Evolutionary conservation across 2,888 invertebrate genomes (phyloP).

Genomic region (Serripes groenlandicus): DNA sequence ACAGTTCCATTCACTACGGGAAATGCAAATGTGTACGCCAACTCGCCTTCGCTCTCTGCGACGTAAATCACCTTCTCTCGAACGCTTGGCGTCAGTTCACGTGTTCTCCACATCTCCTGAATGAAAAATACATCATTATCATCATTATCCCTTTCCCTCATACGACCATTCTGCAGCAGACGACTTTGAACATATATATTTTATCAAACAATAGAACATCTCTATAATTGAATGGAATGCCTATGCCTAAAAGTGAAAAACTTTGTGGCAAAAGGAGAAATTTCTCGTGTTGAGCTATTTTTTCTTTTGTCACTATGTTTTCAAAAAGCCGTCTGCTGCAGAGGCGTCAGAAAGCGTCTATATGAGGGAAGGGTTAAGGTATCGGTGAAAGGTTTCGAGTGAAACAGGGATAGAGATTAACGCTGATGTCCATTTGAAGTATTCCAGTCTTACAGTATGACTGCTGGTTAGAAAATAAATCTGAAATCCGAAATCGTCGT

Average conservation of each 20-base stretch:
- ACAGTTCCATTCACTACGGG: conserved; percentile 35
- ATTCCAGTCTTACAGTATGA: no score
- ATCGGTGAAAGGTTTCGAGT: no score
- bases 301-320: not conserved
- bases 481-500: no score
- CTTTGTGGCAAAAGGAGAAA: not conserved
- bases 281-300: not conserved
- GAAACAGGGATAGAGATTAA: no score
- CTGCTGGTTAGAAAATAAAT: no score
- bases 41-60: conserved; percentile 28
- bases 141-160: not conserved
- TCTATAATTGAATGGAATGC: not conserved
- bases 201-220: not conserved
- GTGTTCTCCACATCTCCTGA: conserved; percentile 48
- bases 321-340: not conserved
- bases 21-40: conserved; percentile 40
- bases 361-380: not conserved
- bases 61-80: conserved; percentile 47
- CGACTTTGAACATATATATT: not conserved
- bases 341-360: not conserved
- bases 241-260: not conserved
- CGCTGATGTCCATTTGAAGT: no score
- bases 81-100: conserved; percentile 34
- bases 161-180: not conserved
- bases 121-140: not conserved